These are phyloP conservation scores for Bombus superbus DNA, from an alignment of 1,140 invertebrate species.

Conservation along the genomic window DNA sequence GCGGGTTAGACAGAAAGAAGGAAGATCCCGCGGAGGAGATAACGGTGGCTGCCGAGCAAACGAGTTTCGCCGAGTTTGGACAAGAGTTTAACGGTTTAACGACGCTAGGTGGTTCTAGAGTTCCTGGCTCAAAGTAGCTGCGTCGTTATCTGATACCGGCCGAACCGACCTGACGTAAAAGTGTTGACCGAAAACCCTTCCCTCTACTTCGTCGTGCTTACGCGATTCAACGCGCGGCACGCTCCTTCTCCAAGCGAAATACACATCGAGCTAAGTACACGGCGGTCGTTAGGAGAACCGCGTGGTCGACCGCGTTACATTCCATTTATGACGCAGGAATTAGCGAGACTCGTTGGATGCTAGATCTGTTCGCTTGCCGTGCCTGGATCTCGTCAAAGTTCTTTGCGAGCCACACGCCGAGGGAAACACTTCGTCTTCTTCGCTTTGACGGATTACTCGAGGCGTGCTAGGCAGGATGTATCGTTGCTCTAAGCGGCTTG, in stretches of 20 bases:
- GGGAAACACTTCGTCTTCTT: background rate
- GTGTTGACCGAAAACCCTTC: constrained; percentile 52
- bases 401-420: background rate
- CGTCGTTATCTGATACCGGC: constrained; percentile 63
- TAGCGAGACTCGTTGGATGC: constrained; percentile 14
- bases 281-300: constrained; percentile 42
- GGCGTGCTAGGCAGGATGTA: background rate
- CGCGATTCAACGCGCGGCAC: background rate
- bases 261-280: constrained; percentile 6
- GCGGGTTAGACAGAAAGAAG: background rate
- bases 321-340: constrained; percentile 25
- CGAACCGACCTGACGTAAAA: constrained; percentile 51
- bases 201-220: background rate
- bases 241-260: constrained; percentile 42
- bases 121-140: constrained; percentile 56
- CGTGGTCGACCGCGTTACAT: constrained; percentile 19
- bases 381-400: background rate
- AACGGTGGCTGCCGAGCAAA: constrained; percentile 63
- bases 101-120: constrained; percentile 15
- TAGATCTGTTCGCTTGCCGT: background rate
- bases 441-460: background rate
- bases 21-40: constrained; percentile 61
- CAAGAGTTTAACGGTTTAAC: constrained; percentile 68
- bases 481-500: too few species aligned
- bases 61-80: constrained; percentile 67